Evolutionary conservation across 2,113 vertebrate species (phyloP), one percentile per base, ranked within the genome.

Genomic region (Pipra filicauda): DNA sequence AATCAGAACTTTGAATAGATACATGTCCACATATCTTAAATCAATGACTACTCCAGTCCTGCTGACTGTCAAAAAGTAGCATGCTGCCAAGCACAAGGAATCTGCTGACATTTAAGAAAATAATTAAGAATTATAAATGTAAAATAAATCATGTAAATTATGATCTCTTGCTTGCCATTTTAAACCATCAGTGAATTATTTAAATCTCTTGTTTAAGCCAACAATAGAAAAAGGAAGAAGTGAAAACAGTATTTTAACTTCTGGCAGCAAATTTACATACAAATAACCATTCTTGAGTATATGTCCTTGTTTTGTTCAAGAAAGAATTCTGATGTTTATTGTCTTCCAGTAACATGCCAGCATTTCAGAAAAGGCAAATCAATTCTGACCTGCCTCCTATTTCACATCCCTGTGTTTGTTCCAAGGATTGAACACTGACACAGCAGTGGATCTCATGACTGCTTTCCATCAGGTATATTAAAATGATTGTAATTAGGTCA

Each of bases 291-390:
- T 85, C 21, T 67, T 2, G 6, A 64, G 43, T 67, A 26, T 5
- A 43, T 17, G 21, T 41, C 27, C 43, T 83, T 88, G 39, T 51
- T 80, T 59, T 65, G 52, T 75, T 62, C 55, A 59, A 57, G 69
- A 82, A 57, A 81, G 72, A 84, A 81, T 43, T 64, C 46, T 67
- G 30, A 55, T 84, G 39, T 88, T 84, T 84, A 43, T 92, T 92
- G 91, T 85, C 72, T 48, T 78, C 35, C 73, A 80, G 51, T 48
- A 61, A 81, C 62, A 65, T 20, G 44, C 30, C 73, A 91, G 78
- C 58, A 70, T 86, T 91, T 90, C 83, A 94, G 69, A 91, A 80
- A 86, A 93, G 51, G 51, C 69, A 84, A 95, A 95, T 88, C 86
- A 93, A 51, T 95, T 80, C 51, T 24, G 81, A 67, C 57, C 86